phyloP scores from a whole-genome alignment of 2,888 invertebrate species.

The Junonia oenone region DNA sequence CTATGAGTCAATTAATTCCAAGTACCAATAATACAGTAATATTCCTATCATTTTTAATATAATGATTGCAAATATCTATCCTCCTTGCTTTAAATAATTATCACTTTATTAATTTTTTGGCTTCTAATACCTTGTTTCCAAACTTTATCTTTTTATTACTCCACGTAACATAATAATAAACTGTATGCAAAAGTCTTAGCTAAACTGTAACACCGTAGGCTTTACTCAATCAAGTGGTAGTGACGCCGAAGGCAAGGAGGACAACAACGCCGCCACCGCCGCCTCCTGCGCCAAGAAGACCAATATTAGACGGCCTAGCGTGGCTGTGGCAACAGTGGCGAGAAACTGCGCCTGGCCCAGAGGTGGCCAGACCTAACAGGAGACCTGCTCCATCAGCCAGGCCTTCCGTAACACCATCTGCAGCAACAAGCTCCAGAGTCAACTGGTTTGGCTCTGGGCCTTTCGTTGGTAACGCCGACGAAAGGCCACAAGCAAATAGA shows the following conservation, averaged over 20 bases:
- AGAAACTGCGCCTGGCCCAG: slow-evolving; percentile 67
- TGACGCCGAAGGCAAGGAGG: slow-evolving; percentile 70
- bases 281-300: slow-evolving; percentile 67
- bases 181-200: slow-evolving; percentile 12
- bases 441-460: slow-evolving; percentile 75
- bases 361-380: slow-evolving; percentile 43
- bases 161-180: not conserved
- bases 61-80: not conserved
- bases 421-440: slow-evolving; percentile 53
- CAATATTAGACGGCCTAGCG: slow-evolving; percentile 76
- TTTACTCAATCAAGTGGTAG: slow-evolving; percentile 79
- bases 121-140: not conserved
- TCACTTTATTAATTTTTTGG: not conserved
- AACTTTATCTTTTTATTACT: not conserved
- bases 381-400: slow-evolving; percentile 46
- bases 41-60: not conserved
- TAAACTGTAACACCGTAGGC: slow-evolving; percentile 72
- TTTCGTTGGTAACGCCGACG: slow-evolving; percentile 71
- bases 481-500: slow-evolving; percentile 60
- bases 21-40: not conserved
- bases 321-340: slow-evolving; percentile 81
- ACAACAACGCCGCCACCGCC: slow-evolving; percentile 62
- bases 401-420: slow-evolving; percentile 45
- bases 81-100: not conserved
- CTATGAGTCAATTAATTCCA: not conserved